Conservation (phyloP, 2,888 invertebrate species). For the Oscheius onirici region DNA sequence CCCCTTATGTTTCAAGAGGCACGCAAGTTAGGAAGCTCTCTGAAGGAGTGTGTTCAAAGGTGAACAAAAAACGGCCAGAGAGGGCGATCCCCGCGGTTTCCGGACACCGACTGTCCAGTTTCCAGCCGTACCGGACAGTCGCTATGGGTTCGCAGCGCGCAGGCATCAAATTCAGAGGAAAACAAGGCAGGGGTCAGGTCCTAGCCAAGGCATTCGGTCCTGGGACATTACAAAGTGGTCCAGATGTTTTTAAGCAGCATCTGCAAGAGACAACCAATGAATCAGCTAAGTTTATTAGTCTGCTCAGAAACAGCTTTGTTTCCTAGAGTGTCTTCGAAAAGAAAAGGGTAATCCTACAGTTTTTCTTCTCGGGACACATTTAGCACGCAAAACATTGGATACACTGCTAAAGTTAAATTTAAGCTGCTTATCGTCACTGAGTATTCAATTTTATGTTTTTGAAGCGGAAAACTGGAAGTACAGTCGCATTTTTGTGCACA, state of each 20-base stretch:
- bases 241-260: too few relatives aligned
- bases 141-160: not conserved
- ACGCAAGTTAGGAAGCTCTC: slow-evolving; percentile 11
- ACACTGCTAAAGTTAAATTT: too few relatives aligned
- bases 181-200: not conserved
- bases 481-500: too few relatives aligned
- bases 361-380: too few relatives aligned
- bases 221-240: too few relatives aligned
- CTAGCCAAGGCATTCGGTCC: not conserved
- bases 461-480: too few relatives aligned
- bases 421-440: too few relatives aligned
- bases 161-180: not conserved
- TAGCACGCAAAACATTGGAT: too few relatives aligned
- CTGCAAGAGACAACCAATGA: not conserved
- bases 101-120: not conserved
- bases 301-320: too few relatives aligned
- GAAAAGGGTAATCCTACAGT: too few relatives aligned
- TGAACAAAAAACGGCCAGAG: slow-evolving; percentile 6
- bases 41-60: not conserved
- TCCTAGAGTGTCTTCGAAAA: too few relatives aligned
- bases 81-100: slow-evolving; percentile 16
- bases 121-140: not conserved
- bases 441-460: too few relatives aligned
- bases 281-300: not conserved
- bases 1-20: slow-evolving; percentile 5